A percentile compares a stretch with the other conserved stretches of the same genome.
These are phyloP conservation scores for Craniophora ligustri DNA, from an alignment of 2,888 invertebrate genomes.

Conservation along the genomic window DNA sequence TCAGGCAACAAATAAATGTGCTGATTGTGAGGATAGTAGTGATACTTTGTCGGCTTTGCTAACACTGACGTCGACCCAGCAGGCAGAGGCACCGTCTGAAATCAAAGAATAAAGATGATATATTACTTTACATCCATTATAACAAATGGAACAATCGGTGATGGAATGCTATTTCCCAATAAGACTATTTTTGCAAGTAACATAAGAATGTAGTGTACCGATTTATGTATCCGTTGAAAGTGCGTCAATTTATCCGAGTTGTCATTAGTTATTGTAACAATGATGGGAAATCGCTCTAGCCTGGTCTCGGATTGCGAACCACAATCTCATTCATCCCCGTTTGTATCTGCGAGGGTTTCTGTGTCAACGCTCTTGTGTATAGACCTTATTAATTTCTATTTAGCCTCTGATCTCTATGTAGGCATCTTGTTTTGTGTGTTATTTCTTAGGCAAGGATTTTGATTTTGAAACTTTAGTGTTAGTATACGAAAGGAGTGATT, in stretches of 20 bases:
- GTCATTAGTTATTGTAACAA: constrained; percentile 74
- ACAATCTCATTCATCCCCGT: constrained; percentile 67
- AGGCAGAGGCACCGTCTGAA: constrained; percentile 91
- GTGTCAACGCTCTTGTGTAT: constrained; percentile 67
- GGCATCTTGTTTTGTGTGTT: constrained; percentile 7
- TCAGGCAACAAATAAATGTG: constrained; percentile 97
- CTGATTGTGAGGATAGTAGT: constrained; percentile 97
- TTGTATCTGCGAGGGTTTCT: constrained; percentile 67
- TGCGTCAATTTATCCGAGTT: constrained; percentile 70
- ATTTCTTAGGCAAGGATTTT: constrained; percentile 29
- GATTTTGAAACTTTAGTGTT: constrained; percentile 43
- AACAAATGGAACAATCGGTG: constrained; percentile 40
- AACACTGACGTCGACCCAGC: constrained; percentile 91
- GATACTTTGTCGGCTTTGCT: constrained; percentile 97
- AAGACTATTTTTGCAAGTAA: constrained; percentile 53
- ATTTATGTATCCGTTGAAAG: constrained; percentile 69
- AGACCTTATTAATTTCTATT: constrained; percentile 65
- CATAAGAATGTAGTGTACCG: constrained; percentile 51
- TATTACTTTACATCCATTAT: constrained; percentile 38
- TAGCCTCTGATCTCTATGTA: constrained; percentile 28
- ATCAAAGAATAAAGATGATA: constrained; percentile 66
- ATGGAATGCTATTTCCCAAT: constrained; percentile 52
- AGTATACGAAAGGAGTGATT: constrained; percentile 66
- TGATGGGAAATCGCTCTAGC: constrained; percentile 75
- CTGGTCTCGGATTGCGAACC: constrained; percentile 66